These are phyloP conservation scores for Apteryx mantelli DNA, from an alignment of 2,113 vertebrate genomes.

Conservation along the genomic window DNA sequence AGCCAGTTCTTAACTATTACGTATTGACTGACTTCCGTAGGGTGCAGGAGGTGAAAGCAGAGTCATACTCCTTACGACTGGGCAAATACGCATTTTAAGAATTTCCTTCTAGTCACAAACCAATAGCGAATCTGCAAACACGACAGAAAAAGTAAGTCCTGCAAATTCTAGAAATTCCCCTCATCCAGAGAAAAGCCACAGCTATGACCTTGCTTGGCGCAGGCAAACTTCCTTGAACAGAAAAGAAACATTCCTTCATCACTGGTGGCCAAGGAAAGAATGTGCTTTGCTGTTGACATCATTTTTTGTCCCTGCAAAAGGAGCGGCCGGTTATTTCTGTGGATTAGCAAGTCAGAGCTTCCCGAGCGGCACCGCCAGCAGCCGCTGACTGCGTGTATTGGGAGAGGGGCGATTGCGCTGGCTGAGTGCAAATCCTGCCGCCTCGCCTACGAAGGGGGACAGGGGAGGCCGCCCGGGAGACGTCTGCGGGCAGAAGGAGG, in stretches of 20 bases:
- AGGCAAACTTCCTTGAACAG: neutral
- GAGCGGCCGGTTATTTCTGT: neutral
- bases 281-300: neutral
- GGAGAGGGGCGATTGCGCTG: neutral
- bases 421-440: neutral
- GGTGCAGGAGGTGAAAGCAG: conserved; percentile 24
- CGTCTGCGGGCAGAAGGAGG: neutral
- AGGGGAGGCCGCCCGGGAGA: neutral
- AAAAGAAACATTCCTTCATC: conserved; percentile 3
- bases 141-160: neutral
- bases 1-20: conserved; percentile 32
- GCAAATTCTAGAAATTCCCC: conserved; percentile 7
- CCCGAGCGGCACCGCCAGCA: neutral
- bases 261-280: neutral
- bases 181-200: conserved; percentile 14
- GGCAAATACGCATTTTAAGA: conserved; percentile 36
- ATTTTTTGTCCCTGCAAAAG: neutral
- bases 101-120: conserved; percentile 36
- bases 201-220: conserved; percentile 15
- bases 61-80: neutral
- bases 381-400: neutral
- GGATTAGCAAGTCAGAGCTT: neutral
- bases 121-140: conserved; percentile 15
- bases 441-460: neutral
- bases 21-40: conserved; percentile 42